Evolutionary conservation across 2,113 vertebrate species (phyloP).

Genomic region (Nanorana parkeri): DNA sequence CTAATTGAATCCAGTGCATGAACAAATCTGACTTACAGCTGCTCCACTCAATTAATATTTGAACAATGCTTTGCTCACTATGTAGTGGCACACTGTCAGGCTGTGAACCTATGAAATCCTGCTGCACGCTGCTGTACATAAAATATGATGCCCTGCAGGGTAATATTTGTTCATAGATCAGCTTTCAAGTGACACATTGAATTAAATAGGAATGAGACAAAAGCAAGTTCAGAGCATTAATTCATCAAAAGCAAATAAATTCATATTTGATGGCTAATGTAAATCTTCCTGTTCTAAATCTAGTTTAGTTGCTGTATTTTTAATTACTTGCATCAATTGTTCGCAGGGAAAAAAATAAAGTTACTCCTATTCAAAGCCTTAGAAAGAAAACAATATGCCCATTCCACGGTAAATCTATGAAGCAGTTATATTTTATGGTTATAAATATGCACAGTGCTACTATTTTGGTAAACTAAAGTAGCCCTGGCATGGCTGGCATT

Average conservation of each 20-base stretch:
- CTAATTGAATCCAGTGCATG: conserved; percentile 2
- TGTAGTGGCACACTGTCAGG: neutral
- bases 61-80: conserved; percentile 12
- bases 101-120: conserved; percentile 24
- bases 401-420: neutral
- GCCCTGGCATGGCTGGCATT: conserved; percentile 53
- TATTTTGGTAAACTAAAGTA: conserved; percentile 65
- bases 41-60: conserved; percentile 28
- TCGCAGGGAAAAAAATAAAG: neutral
- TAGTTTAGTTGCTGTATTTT: neutral
- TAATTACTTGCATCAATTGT: conserved; percentile 13
- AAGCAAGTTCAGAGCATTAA: conserved; percentile 28
- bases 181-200: conserved; percentile 39
- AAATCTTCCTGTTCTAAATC: conserved; percentile 16
- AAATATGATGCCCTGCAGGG: conserved; percentile 41
- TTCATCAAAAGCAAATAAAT: conserved; percentile 34
- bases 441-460: conserved; percentile 49
- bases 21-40: conserved; percentile 11
- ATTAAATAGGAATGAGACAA: conserved; percentile 43
- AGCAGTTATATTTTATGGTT: conserved; percentile 59
- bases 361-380: conserved; percentile 1
- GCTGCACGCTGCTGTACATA: conserved; percentile 29
- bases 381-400: conserved; percentile 19
- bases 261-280: conserved; percentile 22
- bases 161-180: conserved; percentile 45